A percentile compares a stretch with the other conserved stretches of the same genome.
Conservation (phyloP, 2,113 vertebrate genomes). For the Notothenia rossii region DNA sequence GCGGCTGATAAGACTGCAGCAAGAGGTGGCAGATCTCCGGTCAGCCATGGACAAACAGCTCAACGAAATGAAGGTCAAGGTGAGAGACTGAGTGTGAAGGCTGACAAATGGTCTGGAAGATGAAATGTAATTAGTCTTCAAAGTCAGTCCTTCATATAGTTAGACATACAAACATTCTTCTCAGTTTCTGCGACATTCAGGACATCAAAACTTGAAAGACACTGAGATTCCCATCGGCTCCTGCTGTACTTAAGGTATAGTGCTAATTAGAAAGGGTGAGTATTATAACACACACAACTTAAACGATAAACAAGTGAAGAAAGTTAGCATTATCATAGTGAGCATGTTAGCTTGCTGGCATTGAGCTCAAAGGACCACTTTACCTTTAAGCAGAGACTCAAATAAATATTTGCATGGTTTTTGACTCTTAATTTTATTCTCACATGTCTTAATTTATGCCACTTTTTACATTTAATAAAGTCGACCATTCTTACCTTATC, state of each 20-base stretch:
- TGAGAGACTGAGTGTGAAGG: conserved; percentile 57
- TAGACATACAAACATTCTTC: not conserved
- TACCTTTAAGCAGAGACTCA: not conserved
- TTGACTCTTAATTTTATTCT: not conserved
- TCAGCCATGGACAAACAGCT: conserved; percentile 73
- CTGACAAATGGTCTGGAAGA: conserved; percentile 4
- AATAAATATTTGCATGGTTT: not conserved
- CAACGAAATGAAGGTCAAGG: conserved; percentile 86
- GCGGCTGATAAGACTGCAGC: conserved; percentile 77
- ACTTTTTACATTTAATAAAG: not conserved
- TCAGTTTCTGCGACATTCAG: not conserved
- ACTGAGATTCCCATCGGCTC: not conserved
- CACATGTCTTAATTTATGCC: not conserved
- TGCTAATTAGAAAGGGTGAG: not conserved
- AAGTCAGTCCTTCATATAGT: not conserved
- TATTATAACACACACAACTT: not conserved
- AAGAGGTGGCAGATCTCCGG: conserved; percentile 77
- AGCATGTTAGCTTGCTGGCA: not conserved
- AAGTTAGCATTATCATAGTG: no score
- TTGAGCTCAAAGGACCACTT: not conserved
- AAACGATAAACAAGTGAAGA: not conserved
- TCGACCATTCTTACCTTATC: not conserved
- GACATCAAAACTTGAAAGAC: not conserved
- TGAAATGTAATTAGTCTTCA: not conserved
- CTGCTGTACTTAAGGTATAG: not conserved